Percentiles rank a stretch among this genome's conserved stretches.
Evolutionary conservation across 2,888 invertebrate species (phyloP).

Genomic region (Cerceris ruficornis): DNA sequence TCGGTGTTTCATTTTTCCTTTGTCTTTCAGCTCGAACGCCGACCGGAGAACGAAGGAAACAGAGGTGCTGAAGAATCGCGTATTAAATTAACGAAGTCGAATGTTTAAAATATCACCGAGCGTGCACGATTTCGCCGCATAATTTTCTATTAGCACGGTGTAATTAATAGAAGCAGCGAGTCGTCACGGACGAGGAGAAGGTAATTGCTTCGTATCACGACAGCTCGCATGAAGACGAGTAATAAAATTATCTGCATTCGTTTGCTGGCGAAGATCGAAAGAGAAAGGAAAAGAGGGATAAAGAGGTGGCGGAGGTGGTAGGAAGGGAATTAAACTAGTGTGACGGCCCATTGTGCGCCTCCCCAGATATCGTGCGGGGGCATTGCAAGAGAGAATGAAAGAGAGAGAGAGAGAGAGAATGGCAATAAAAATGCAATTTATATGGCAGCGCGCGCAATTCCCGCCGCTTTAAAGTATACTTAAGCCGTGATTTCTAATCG

Average conservation of each 20-base stretch:
- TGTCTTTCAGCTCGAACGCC: constrained; percentile 21
- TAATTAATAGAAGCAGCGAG: constrained; percentile 16
- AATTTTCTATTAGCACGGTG: constrained; percentile 23
- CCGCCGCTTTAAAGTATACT: constrained; percentile 8
- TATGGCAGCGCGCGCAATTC: constrained; percentile 37
- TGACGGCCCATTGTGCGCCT: constrained; percentile 19
- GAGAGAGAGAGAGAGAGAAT: background rate
- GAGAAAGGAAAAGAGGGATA: too few species aligned
- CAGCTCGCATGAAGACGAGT: constrained; percentile 57
- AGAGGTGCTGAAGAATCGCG: constrained; percentile 6
- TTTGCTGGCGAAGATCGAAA: too few species aligned
- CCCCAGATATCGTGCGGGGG: constrained; percentile 39
- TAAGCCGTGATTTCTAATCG: constrained; percentile 25
- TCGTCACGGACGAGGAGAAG: constrained; percentile 6
- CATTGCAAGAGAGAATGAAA: background rate
- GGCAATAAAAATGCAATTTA: constrained; percentile 46
- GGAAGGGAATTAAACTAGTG: constrained; percentile 16
- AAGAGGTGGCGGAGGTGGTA: constrained; percentile 10
- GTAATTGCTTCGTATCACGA: constrained; percentile 41
- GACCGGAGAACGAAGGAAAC: constrained; percentile 15
- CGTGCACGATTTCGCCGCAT: constrained; percentile 1
- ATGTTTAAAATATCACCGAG: background rate
- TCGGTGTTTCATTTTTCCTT: too few species aligned
- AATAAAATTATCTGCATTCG: constrained; percentile 52
- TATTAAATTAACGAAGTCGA: constrained; percentile 3